Evolutionary conservation across 2,888 invertebrate genomes (phyloP).

Genomic region (Neocrepidodera transversa): DNA sequence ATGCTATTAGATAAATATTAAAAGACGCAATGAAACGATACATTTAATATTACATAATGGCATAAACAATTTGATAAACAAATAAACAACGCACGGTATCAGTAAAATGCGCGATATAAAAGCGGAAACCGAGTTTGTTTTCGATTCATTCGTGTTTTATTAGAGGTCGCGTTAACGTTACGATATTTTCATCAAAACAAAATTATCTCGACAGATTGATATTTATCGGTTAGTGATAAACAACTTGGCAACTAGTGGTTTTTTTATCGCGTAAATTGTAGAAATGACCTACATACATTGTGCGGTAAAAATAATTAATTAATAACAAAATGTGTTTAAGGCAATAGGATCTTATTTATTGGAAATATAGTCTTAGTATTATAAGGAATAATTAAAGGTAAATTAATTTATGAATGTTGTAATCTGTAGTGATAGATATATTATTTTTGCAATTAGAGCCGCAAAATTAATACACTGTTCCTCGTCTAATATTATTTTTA

Average conservation of each 20-base stretch:
- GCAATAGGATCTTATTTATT: constrained; percentile 3
- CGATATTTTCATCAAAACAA: not conserved
- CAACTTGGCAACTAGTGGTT: constrained; percentile 1
- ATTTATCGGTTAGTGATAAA: not conserved
- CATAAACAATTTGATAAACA: not conserved
- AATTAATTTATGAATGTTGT: no score
- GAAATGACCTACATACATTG: not conserved
- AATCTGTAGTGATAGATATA: no score
- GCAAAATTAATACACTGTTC: no score
- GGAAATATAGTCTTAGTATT: not conserved
- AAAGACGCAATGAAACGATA: not conserved
- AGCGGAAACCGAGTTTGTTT: not conserved
- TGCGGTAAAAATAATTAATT: not conserved
- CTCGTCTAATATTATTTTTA: no score
- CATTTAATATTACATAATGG: not conserved
- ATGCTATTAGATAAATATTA: no score
- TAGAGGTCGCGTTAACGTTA: not conserved
- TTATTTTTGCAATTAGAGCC: no score
- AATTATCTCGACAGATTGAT: not conserved
- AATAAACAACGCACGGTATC: not conserved
- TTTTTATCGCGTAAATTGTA: not conserved
- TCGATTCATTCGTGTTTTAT: constrained; percentile 1
- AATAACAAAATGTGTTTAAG: not conserved
- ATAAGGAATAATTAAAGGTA: not conserved
- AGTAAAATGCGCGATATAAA: constrained; percentile 1